A percentile compares a stretch with the other conserved stretches of the same genome.
Evolutionary conservation across 2,797 vertebrate genomes (phyloP).

Genomic region (Enteromius radiatus): DNA sequence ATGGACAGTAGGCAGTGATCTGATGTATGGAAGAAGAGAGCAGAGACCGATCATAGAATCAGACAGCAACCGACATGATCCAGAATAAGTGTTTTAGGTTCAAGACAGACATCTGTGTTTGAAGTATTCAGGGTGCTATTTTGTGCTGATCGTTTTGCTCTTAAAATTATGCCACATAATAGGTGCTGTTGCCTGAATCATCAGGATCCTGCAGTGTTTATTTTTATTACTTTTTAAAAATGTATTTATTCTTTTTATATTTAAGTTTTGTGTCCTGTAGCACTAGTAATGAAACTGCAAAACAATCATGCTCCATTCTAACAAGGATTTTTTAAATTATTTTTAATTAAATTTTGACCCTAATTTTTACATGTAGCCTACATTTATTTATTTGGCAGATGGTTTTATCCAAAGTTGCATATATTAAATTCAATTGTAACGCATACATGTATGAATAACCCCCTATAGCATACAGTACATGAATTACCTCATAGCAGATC

Average conservation of each 20-base stretch:
- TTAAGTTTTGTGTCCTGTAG: not conserved
- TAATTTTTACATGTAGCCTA: not conserved
- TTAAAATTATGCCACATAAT: conserved; percentile 34
- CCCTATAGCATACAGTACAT: too few relatives aligned
- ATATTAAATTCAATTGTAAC: not conserved
- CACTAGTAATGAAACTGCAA: conserved; percentile 4
- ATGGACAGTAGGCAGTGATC: conserved; percentile 15
- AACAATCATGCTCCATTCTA: too few relatives aligned
- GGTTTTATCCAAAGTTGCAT: not conserved
- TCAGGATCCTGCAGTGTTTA: conserved; percentile 1
- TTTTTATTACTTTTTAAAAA: not conserved
- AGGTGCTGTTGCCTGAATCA: not conserved
- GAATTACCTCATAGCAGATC: too few relatives aligned
- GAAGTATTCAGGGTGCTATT: conserved; percentile 11
- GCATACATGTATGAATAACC: too few relatives aligned
- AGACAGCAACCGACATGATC: conserved; percentile 15
- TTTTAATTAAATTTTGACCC: not conserved
- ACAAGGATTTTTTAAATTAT: too few relatives aligned
- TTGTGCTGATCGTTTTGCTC: conserved; percentile 44
- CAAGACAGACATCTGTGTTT: conserved; percentile 15
- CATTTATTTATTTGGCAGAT: not conserved
- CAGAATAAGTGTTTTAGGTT: conserved; percentile 24
- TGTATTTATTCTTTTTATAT: not conserved
- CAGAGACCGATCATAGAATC: conserved; percentile 39
- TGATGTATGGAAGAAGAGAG: conserved; percentile 22